Base-by-base conservation (phyloP, 2,113 vertebrate species). In the Larimichthys polyactis region DNA sequence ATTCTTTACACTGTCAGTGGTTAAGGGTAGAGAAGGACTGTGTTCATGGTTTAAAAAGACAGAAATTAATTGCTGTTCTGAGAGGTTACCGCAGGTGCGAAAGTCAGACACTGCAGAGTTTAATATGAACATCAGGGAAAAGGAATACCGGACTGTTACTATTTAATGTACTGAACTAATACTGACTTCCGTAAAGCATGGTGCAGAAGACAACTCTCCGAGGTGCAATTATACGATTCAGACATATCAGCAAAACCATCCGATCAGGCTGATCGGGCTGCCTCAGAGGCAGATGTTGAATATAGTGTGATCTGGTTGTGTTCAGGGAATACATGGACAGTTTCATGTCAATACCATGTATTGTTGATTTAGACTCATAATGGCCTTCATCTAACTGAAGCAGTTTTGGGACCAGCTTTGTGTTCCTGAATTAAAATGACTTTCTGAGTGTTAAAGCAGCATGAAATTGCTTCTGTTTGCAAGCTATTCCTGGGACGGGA, bases 401-500 rank as follows among this genome's bases (percentile, higher is more conserved):
- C 14, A 27, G 49, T 83, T 72, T 70, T 52, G 68, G 74, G 71
- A 57, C 59, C 68, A 57, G 84, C 86, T 83, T 85, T 88, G 77
- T 90, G 77, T 84, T 85, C 60, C 75, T 78, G 84, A 87, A 93
- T 92, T 91, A 87, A 91, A 91, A 92, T 75, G 27, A 89, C 91
- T 91, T 92, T 75, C 82, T 85, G 62, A 79, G 85, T 88, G 91
- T 80, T 91, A 92, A 91, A 94, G 81, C 82, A 85, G 92, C 93
- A 94, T 95, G 91, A 93, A 93, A 94, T 94, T 93, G 87, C 80
- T 89, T 94, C 74, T 90, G 87, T 93, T 94, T 93, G 88, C 59
- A 51, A 85, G 57, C 65, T 75, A 64, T 90, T 91, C 78, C 68
- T 75, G 62, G 63, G 69, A 92, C 80, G 77, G 27, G 27, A 27